These are phyloP conservation scores for Gambelia wislizenii DNA, from an alignment of 2,797 vertebrate genomes.

Conservation along the genomic window DNA sequence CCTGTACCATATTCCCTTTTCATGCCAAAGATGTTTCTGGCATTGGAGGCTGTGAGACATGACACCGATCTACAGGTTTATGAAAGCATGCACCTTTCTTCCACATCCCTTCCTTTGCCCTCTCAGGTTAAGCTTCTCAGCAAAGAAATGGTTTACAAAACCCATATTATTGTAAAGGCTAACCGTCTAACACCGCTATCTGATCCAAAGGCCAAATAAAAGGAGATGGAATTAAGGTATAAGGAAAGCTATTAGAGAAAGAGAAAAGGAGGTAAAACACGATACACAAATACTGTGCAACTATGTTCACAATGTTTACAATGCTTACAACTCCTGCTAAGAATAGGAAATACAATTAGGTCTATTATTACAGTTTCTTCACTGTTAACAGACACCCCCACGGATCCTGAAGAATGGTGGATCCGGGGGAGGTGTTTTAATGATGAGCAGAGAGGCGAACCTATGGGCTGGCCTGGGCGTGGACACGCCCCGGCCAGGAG, in stretches of 20 bases:
- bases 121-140: constrained; percentile 64
- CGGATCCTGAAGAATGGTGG: too few relatives aligned
- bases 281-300: constrained; percentile 36
- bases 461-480: too few relatives aligned
- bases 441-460: too few relatives aligned
- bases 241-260: constrained; percentile 51
- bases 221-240: constrained; percentile 72
- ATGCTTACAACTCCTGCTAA: constrained; percentile 1
- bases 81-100: constrained; percentile 28
- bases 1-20: neutral
- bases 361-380: constrained; percentile 9
- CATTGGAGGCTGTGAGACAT: neutral
- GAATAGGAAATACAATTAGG: constrained; percentile 10
- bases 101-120: constrained; percentile 42
- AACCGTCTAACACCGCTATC: constrained; percentile 64
- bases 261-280: constrained; percentile 24
- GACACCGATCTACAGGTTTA: neutral
- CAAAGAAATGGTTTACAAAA: constrained; percentile 60
- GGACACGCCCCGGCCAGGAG: too few relatives aligned
- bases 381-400: too few relatives aligned
- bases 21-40: neutral
- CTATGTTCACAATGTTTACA: neutral
- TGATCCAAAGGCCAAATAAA: constrained; percentile 65
- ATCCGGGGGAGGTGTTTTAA: too few relatives aligned
- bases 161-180: constrained; percentile 63